Conservation (phyloP, 2,888 invertebrate genomes). For the Xanthorhoe designata region DNA sequence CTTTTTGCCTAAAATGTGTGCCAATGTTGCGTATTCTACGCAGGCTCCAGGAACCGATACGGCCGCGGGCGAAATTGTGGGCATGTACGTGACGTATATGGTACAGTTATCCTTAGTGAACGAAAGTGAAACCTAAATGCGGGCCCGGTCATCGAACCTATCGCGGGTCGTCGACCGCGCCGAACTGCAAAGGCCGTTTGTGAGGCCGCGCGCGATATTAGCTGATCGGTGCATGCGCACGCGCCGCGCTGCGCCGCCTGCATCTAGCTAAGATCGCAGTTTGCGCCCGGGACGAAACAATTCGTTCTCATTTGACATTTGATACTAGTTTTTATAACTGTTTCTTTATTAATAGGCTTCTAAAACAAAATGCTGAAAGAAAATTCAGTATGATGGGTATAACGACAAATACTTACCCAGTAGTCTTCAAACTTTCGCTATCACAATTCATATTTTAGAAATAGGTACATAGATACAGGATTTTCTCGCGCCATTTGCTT, state of each 20-base stretch:
- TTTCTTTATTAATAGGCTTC: neutral
- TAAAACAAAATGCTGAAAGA: neutral
- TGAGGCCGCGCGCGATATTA: conserved; percentile 82
- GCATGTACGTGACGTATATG: conserved; percentile 76
- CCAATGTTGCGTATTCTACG: conserved; percentile 61
- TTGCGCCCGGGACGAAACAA: conserved; percentile 16
- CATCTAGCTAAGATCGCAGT: conserved; percentile 48
- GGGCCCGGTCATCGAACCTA: conserved; percentile 78
- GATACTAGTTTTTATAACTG: conserved; percentile 8
- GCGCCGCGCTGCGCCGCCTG: conserved; percentile 57
- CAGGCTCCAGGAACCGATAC: conserved; percentile 63
- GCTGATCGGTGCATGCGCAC: conserved; percentile 64
- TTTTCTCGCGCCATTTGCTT: no score
- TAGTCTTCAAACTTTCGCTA: no score
- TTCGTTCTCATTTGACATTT: conserved; percentile 29
- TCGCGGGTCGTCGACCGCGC: conserved; percentile 80
- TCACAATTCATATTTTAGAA: no score
- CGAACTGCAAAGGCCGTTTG: conserved; percentile 85
- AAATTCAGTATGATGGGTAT: no score
- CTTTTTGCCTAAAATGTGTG: conserved; percentile 50
- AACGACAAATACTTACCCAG: no score
- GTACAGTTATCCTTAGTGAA: conserved; percentile 85
- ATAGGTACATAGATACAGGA: no score
- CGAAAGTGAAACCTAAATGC: conserved; percentile 85
- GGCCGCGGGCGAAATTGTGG: conserved; percentile 59